Evolutionary conservation across 1,140 invertebrate genomes (phyloP).

Genomic region (Papilio polytes): DNA sequence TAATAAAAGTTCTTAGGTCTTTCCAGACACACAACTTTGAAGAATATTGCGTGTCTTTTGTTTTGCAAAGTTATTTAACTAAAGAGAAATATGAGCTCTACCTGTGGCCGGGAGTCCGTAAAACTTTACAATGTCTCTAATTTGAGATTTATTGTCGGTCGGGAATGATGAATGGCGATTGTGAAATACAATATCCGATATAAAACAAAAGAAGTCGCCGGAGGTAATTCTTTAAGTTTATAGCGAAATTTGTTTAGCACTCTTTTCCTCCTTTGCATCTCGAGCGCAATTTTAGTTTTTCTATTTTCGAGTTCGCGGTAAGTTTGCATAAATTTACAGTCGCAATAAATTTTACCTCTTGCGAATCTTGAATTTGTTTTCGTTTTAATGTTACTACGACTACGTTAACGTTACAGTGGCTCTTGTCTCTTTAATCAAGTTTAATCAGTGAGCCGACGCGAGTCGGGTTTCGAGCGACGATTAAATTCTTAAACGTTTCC

Average conservation of each 20-base stretch:
- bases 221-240: slow-evolving; percentile 19
- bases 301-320: slow-evolving; percentile 16
- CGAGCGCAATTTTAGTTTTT: slow-evolving; percentile 7
- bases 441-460: slow-evolving; percentile 18
- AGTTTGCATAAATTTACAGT: slow-evolving; percentile 10
- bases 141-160: slow-evolving; percentile 68
- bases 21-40: slow-evolving; percentile 21
- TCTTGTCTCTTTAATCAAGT: slow-evolving; percentile 26
- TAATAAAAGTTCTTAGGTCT: not conserved
- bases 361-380: slow-evolving; percentile 17
- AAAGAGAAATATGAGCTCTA: slow-evolving; percentile 64
- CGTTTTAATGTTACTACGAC: slow-evolving; percentile 16
- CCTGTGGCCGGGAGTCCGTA: slow-evolving; percentile 65
- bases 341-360: slow-evolving; percentile 21
- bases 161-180: slow-evolving; percentile 69
- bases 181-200: slow-evolving; percentile 65
- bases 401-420: slow-evolving; percentile 26
- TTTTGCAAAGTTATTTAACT: slow-evolving; percentile 40
- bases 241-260: slow-evolving; percentile 15
- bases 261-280: slow-evolving; percentile 15
- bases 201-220: slow-evolving; percentile 36
- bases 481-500: slow-evolving; percentile 26
- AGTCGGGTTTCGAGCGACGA: slow-evolving; percentile 20
- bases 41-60: slow-evolving; percentile 29
- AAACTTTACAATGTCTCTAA: slow-evolving; percentile 78